A percentile compares a stretch with the other conserved stretches of the same genome.
Conservation (phyloP, 1,140 invertebrate species). For the Orussus abietinus region DNA sequence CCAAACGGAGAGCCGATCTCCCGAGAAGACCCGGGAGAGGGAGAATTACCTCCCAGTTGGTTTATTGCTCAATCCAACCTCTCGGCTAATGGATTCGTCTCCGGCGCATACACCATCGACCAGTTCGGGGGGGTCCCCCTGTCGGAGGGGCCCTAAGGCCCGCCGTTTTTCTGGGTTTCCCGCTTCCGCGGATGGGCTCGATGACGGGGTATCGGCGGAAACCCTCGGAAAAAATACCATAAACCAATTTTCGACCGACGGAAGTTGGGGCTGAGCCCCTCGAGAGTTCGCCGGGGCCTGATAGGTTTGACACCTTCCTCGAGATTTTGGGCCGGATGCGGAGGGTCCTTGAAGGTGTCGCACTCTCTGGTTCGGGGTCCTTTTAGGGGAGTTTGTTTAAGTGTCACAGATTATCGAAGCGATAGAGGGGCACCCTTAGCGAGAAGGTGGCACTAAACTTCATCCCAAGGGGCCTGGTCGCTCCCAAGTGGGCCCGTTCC, state of each 20-base stretch:
- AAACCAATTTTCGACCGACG: too few species aligned
- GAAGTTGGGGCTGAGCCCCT: too few species aligned
- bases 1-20: conserved; percentile 24
- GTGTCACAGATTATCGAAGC: conserved; percentile 41
- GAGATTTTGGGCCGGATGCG: too few species aligned
- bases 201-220: too few species aligned
- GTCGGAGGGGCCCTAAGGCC: conserved; percentile 1
- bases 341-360: conserved; percentile 20
- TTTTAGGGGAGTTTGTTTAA: conserved; percentile 26
- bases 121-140: conserved; percentile 6
- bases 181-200: too few species aligned
- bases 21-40: conserved; percentile 23
- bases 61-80: conserved; percentile 52
- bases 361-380: conserved; percentile 27
- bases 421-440: conserved; percentile 40
- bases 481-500: too few species aligned
- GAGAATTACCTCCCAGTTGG: conserved; percentile 50
- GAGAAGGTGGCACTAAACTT: conserved; percentile 39
- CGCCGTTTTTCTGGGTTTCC: too few species aligned
- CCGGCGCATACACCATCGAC: conserved; percentile 12
- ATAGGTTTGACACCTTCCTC: too few species aligned
- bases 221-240: too few species aligned
- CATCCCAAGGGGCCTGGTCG: conserved; percentile 29
- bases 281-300: too few species aligned
- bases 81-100: conserved; percentile 52